Percentiles rank a stretch among this genome's conserved stretches.
phyloP scores from a whole-genome alignment of 2,888 invertebrate species.

The Orthosia cruda region DNA sequence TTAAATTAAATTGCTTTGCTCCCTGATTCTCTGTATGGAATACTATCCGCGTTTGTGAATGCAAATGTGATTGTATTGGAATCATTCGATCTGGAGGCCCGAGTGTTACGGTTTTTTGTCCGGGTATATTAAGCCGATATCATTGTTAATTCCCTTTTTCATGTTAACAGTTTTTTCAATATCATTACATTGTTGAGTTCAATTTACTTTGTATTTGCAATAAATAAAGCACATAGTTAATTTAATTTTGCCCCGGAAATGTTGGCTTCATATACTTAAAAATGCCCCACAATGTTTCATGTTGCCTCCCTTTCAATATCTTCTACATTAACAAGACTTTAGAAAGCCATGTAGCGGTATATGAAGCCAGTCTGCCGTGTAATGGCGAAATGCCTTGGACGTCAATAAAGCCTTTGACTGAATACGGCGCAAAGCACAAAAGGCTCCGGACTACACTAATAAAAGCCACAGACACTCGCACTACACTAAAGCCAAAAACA shows the following conservation, averaged over 20 bases:
- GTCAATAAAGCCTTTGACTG: slow-evolving; percentile 26
- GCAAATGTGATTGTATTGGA: slow-evolving; percentile 58
- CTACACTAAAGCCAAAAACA: slow-evolving; percentile 34
- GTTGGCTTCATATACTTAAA: neutral
- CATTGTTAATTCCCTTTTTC: slow-evolving; percentile 19
- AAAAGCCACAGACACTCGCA: slow-evolving; percentile 40
- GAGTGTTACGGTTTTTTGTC: slow-evolving; percentile 21
- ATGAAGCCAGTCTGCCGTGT: slow-evolving; percentile 27
- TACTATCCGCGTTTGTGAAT: slow-evolving; percentile 47
- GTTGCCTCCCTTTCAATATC: neutral
- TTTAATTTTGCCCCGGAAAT: neutral
- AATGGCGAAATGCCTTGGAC: slow-evolving; percentile 39
- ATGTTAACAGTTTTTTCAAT: slow-evolving; percentile 2
- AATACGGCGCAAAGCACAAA: slow-evolving; percentile 32
- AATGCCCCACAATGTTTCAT: neutral
- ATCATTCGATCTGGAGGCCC: slow-evolving; percentile 43
- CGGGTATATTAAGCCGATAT: slow-evolving; percentile 10
- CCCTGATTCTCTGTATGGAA: slow-evolving; percentile 36
- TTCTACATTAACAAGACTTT: slow-evolving; percentile 1
- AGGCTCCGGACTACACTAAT: slow-evolving; percentile 36
- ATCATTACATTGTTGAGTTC: neutral
- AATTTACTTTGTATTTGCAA: neutral
- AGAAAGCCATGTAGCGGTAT: slow-evolving; percentile 7
- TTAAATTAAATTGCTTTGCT: slow-evolving; percentile 56
- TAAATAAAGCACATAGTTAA: neutral